These are phyloP conservation scores for Ligdia adustata DNA, from an alignment of 2,888 invertebrate genomes.

Conservation along the genomic window DNA sequence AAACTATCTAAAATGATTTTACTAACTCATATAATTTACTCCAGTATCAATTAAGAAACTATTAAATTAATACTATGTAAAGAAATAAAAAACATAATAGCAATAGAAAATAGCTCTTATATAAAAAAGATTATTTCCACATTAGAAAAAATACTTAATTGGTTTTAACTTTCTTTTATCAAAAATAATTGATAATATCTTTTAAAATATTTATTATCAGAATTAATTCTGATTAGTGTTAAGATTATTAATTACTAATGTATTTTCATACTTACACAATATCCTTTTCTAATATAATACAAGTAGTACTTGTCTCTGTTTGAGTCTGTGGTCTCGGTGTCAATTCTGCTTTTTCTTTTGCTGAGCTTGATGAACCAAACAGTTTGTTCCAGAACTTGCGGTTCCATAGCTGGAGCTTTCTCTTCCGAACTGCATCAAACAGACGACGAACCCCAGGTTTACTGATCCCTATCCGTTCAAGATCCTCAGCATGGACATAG, in stretches of 20 bases:
- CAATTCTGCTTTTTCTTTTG: conserved; percentile 77
- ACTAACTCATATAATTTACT: too few relatives aligned
- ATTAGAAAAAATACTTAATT: too few relatives aligned
- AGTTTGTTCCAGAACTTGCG: conserved; percentile 92
- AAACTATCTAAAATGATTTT: too few relatives aligned
- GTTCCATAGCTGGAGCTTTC: conserved; percentile 91
- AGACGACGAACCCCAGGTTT: conserved; percentile 96
- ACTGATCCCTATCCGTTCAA: conserved; percentile 97
- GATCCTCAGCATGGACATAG: conserved; percentile 97
- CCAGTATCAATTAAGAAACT: too few relatives aligned
- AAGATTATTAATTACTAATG: not conserved
- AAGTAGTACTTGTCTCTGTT: conserved; percentile 84
- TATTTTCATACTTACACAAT: conserved; percentile 80
- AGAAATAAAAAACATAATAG: too few relatives aligned
- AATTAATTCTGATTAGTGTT: too few relatives aligned
- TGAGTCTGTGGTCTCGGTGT: conserved; percentile 63
- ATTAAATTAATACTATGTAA: too few relatives aligned
- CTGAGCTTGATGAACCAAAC: conserved; percentile 82
- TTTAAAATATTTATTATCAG: too few relatives aligned
- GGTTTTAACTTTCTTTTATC: too few relatives aligned
- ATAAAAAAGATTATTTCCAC: too few relatives aligned
- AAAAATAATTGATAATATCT: too few relatives aligned
- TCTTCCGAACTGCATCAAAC: conserved; percentile 96
- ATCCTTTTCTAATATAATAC: conserved; percentile 93
- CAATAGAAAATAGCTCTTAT: too few relatives aligned